Base-by-base conservation (phyloP, 2,797 vertebrate genomes). In the Chelonia mydas region DNA sequence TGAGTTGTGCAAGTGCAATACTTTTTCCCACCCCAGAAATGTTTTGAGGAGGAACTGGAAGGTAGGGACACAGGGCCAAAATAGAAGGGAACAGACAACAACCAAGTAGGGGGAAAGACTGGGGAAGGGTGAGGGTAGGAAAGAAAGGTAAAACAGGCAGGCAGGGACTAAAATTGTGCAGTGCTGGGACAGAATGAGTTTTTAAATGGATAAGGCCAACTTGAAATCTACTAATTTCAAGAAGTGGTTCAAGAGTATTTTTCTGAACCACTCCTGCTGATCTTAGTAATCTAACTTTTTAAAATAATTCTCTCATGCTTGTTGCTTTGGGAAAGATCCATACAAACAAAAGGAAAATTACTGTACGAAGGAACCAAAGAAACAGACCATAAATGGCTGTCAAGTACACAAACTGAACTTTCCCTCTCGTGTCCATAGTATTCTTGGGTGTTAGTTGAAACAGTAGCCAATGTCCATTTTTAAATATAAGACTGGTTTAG, bases 351-450 rank as follows among this genome's bases (percentile, higher is more conserved):
- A 79, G 11, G 41, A 88, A 92, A 90, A 76, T 23, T 0, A 0
- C 27, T 47, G 25, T 1, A 1, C 0, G 1, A 2, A 13, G 5
- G 84, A 76, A 28, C 27, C 59, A 25, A 25, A 3, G 19, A 31
- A 21, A 1, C 2, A 50, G 15, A 79, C 11, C 7, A 23, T 13
- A 45, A 85, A n/a, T 19, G n/a, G 7, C 49, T 7, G 1, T 16
- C 25, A 3, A 5, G 61, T 21, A 1, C 1, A 65, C 57, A 51
- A 19, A 81, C 65, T 68, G 16, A 93, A 87, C 15, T 51, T 41
- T 2, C 50, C 41, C 65, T 23, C 2, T 49, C 23, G 33, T 25
- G 54, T 65, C 9, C 7, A 27, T 5, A 28, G 15, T 21, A 79
- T 90, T 4, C 7, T 16, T 27, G 27, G 7, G 25, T 68, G 5